Evolutionary conservation across 1,140 invertebrate species (phyloP), one percentile per base, ranked within the genome.

Genomic region (Archegozetes longisetosus): DNA sequence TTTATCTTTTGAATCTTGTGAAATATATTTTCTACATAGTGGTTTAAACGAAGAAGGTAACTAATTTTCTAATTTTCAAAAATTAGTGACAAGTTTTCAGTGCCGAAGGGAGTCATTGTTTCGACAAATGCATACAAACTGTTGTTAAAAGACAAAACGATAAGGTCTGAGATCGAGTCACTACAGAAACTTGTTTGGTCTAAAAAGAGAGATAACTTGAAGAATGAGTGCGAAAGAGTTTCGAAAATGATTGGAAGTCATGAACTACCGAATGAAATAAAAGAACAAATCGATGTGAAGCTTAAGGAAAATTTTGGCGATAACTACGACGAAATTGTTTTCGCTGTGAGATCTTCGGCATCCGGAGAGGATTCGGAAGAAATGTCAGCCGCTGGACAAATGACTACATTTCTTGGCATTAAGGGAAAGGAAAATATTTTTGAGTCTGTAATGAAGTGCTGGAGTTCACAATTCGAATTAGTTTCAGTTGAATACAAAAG

Each of bases 321-420:
- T 28, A n/a, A 52, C 20, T 52, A 9, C 14, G 50, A 23, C 4
- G 20, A 52, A 6, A 28, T 9, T 4, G 4, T 52, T 48, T 70
- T 78, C 65, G 78, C 79, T 23, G 74, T 82, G 14, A 66, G 80
- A 54, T 81, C 79, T 2, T 82, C 80, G 68, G 85, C 81, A 27
- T 73, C 83, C 29, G 72, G 71, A 2, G 86, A 89, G 75, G 86
- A 90, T 72, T 80, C 80, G 4, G 77, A 80, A 58, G 83, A 84
- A 67, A 78, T 69, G 6, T 88, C 85, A 0, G 81, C 83, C 3
- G 86, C 87, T n/a, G 87, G 87, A 23, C 86, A 90, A 74, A 85
- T 89, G 71, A 78, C 80, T 48, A 88, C 84, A 0, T 78, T 82
- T 62, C 71, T 90, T 1, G 84, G 84, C 3, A 76, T 84, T 32